Percentiles rank a stretch among this genome's conserved stretches.
phyloP scores from a whole-genome alignment of 92 coral and sea anemone genomes.

The Pocillopora meandrina region DNA sequence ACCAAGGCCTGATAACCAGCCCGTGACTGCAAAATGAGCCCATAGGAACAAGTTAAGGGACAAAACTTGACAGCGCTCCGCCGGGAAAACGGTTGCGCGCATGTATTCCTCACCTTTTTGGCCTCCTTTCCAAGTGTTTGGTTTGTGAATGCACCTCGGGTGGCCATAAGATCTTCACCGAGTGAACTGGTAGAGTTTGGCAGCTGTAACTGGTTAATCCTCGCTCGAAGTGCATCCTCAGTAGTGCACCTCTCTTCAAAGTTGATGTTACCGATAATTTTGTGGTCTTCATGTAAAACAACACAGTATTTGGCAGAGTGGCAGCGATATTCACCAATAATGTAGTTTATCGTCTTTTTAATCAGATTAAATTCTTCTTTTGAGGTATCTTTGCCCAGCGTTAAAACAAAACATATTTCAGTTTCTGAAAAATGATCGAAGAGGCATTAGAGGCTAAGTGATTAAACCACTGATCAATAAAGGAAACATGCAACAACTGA shows the following conservation, averaged over 20 bases:
- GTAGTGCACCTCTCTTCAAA: not conserved
- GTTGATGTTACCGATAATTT: not conserved
- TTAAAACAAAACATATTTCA: slow-evolving; percentile 19
- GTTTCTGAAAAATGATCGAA: slow-evolving; percentile 11
- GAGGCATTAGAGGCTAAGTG: too few species aligned
- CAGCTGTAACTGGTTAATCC: not conserved
- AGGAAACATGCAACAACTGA: not conserved
- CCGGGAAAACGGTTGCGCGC: too few species aligned
- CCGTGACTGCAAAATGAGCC: too few species aligned
- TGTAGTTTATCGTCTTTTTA: slow-evolving; percentile 4
- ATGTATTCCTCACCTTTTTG: slow-evolving; percentile 2
- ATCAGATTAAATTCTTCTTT: slow-evolving; percentile 7
- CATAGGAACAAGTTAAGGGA: too few species aligned
- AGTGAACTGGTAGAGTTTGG: not conserved
- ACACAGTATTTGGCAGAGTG: slow-evolving; percentile 9
- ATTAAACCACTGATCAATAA: not conserved
- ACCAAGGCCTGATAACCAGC: too few species aligned
- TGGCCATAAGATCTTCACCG: slow-evolving; percentile 3
- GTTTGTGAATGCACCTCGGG: slow-evolving; percentile 2
- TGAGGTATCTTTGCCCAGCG: not conserved
- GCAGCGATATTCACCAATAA: slow-evolving; percentile 10
- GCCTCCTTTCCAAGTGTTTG: not conserved
- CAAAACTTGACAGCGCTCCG: too few species aligned
- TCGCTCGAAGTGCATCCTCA: not conserved
- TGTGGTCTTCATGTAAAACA: not conserved